A percentile compares a stretch with the other conserved stretches of the same genome.
phyloP scores from a whole-genome alignment of 2,797 vertebrate species.

The Chaetodon trifasciatus region DNA sequence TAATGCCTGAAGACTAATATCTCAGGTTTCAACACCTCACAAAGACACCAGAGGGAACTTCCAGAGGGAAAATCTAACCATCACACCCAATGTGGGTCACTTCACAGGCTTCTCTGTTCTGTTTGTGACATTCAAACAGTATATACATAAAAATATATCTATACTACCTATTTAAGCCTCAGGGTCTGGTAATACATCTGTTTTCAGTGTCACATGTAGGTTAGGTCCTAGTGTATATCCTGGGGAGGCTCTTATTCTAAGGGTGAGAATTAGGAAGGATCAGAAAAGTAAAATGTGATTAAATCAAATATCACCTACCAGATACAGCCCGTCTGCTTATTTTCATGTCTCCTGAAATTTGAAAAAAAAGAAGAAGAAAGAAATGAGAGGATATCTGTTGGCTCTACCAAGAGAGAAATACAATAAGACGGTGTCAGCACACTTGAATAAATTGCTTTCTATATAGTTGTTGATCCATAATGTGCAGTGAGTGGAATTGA shows the following conservation, averaged over 20 bases:
- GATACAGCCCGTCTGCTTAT: conserved; percentile 72
- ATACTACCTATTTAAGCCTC: neutral
- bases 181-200: conserved; percentile 7
- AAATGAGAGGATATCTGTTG: neutral
- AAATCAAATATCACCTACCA: conserved; percentile 74
- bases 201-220: conserved; percentile 12
- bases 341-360: conserved; percentile 81
- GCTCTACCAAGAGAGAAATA: neutral
- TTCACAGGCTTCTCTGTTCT: conserved; percentile 64
- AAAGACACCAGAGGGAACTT: conserved; percentile 58
- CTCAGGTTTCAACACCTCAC: conserved; percentile 69
- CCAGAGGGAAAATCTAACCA: neutral
- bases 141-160: neutral
- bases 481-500: conserved; percentile 49
- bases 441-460: conserved; percentile 25
- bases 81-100: conserved; percentile 62
- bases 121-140: conserved; percentile 32
- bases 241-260: neutral
- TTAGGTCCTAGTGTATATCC: neutral
- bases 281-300: neutral
- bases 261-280: neutral
- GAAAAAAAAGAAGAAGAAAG: conserved; percentile 22
- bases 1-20: conserved; percentile 43
- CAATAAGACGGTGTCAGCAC: conserved; percentile 21
- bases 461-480: conserved; percentile 36